Base-by-base conservation (phyloP, 2,113 vertebrate genomes). In the Aldabrachelys gigantea region DNA sequence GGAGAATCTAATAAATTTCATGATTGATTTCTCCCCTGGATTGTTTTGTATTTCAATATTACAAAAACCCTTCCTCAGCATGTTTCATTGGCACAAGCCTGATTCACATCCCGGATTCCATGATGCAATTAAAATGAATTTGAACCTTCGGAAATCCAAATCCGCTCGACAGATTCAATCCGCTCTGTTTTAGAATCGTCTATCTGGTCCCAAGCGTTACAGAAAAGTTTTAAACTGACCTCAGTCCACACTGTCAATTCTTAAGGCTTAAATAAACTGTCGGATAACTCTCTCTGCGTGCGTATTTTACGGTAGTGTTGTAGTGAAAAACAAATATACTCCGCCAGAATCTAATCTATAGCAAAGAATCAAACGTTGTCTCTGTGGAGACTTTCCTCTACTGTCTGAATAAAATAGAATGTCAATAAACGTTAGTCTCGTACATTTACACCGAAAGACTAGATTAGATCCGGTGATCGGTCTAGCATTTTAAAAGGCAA, bases 11-110 rank as follows among this genome's bases (percentile, higher is more conserved):
- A 89, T 88, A 85, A 56, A 65, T 91, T 94, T 89, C 13, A 80
- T 90, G 89, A 96, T 92, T 96, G 92, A 95, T 98, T 96, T 94
- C 80, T 78, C 76, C 31, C 7, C 85, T 27, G 91, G 13, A 29
- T 27, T 87, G 65, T 85, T 96, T 94, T 75, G 82, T 10, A 8
- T 27, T 57, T 65, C 90, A 87, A 76, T 27, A 35, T 80, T 82
- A 38, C 44, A 62, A 6, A 92, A 85, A 41, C 47, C 75, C 41
- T 75, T 75, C 54, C 80, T 35, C 69, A 1, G 52, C 62, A 50
- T 29, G 21, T n/a, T 4, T 80, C 89, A 50, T 3, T 5, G 49
- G n/a, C 53, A 89, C 47, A 86, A 76, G 65, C 38, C 14, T 21
- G 56, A 22, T 75, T 3, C 85, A 21, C 52, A 79, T 2, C 0